Base-by-base conservation (phyloP, 2,113 vertebrate genomes). In the Corapipo altera region DNA sequence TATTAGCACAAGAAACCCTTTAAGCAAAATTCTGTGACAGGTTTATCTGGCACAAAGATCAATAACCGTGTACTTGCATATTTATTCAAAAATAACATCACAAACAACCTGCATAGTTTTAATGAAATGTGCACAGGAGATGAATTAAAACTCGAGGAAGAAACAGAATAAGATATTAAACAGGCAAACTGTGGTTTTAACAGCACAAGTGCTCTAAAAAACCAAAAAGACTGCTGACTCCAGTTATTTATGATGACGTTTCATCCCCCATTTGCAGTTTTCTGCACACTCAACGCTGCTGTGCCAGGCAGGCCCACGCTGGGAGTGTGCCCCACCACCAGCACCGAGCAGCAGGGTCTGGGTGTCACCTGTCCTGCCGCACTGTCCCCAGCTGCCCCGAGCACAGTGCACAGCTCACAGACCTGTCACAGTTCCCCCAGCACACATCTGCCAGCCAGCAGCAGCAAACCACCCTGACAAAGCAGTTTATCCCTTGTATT, bases 81-180 rank as follows among this genome's bases (percentile, higher is more conserved):
- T 64, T 84, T 84, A 91, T 78, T 77, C 2, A 81, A 86, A 91
- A 90, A 48, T 16, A 82, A 24, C 44, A 35, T 16, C 58, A 86
- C 15, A 37, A 89, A 77, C 41, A 85, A 39, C 27, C 37, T 23
- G 39, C 27, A 55, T 4, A 55, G 46, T 28, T 54, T 73, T 83
- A 93, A 92, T n/a, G 43, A 82, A 90, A 57, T 5, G 16, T 49
- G 35, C 23, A 12, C 3, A 74, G 35, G 26, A 78, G 17, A 80
- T 26, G 2, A 95, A 91, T 78, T 76, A 74, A 92, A 96, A 72
- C 51, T 77, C 67, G 28, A 67, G 44, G 58, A 15, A 70, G 54
- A 59, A 81, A 44, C 8, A 28, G 16, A 48, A 2, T 35, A 82
- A 74, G 62, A 71, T 21, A 92, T 46, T 61, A 80, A 77, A 81